Evolutionary conservation across 2,797 vertebrate species (phyloP).

Genomic region (Danionella dracula): DNA sequence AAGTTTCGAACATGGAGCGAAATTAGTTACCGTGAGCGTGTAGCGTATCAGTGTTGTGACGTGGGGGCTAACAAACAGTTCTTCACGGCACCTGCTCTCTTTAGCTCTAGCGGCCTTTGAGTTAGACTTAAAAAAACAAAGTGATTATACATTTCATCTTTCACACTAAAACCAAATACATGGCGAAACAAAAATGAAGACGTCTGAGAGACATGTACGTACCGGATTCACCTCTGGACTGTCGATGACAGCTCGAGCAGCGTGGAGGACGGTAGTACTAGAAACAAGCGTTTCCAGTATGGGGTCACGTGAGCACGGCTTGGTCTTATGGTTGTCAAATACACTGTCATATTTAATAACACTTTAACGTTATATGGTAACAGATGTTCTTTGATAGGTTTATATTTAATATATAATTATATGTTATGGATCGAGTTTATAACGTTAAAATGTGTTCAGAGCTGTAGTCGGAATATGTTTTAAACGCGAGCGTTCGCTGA

Average conservation of each 20-base stretch:
- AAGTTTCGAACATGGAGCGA: too few relatives aligned
- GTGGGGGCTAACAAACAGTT: background rate
- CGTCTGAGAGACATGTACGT: background rate
- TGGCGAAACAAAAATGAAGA: background rate
- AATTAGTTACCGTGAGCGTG: too few relatives aligned
- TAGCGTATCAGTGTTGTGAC: too few relatives aligned
- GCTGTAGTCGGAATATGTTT: too few relatives aligned
- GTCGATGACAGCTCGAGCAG: background rate
- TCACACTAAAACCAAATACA: too few relatives aligned
- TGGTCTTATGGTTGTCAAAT: slow-evolving; percentile 1
- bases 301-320: slow-evolving; percentile 2
- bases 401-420: background rate
- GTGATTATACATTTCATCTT: background rate
- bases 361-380: background rate
- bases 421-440: background rate
- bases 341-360: background rate
- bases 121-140: background rate
- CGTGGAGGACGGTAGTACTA: background rate
- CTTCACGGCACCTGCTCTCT: slow-evolving; percentile 1
- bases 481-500: background rate
- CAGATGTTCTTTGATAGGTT: too few relatives aligned
- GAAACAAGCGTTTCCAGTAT: slow-evolving; percentile 16
- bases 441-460: background rate
- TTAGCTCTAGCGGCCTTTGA: background rate
- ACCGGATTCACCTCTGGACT: slow-evolving; percentile 17